Base-by-base conservation (phyloP, 1,140 invertebrate species). In the Euwallacea fornicatus region DNA sequence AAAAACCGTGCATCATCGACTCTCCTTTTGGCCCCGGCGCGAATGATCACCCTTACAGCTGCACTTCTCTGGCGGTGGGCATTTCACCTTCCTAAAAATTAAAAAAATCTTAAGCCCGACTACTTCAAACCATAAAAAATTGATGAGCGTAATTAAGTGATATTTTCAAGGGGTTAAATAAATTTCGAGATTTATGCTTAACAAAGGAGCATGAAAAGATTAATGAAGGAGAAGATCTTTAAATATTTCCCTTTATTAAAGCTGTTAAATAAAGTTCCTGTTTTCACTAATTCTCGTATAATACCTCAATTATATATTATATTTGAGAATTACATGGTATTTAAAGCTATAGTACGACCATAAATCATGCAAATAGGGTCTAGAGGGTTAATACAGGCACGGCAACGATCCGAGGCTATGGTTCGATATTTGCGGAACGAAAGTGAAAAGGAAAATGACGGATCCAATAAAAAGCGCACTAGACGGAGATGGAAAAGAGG, bases 321-420 rank as follows among this genome's bases (percentile, higher is more conserved):
- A 79, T 80, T 80, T 79, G 76, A 75, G 75, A 81, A 81, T 81
- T 79, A 81, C 79, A 80, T 70, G 78, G 76, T 76, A 81, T 79
- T 81, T 81, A 80, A 74, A 78, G 78, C 76, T 76, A 79, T 80
- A 79, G 72, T 77, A 78, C 42, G 61, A 72, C 69, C 13, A 80
- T 81, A 80, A 81, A 81, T 81, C 78, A 79, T 76, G 72, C 74
- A 77, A 80, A 79, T 81, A 76, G 76, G 78, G 79, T 78, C 71
- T 77, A 69, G 74, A 70, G 69, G 77, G 78, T 81, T 81, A 81
- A 81, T 81, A 76, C 77, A 77, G 68, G 63, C 71, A 67, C 61
- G 66, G 73, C 73, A 71, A 72, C 64, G 69, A 42, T 58, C 64
- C 44, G 65, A 47, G 56, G 58, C 58, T 13, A 61, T 59, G 60